Evolutionary conservation across 2,888 invertebrate species (phyloP).

Genomic region (Chrysopilus asiliformis): DNA sequence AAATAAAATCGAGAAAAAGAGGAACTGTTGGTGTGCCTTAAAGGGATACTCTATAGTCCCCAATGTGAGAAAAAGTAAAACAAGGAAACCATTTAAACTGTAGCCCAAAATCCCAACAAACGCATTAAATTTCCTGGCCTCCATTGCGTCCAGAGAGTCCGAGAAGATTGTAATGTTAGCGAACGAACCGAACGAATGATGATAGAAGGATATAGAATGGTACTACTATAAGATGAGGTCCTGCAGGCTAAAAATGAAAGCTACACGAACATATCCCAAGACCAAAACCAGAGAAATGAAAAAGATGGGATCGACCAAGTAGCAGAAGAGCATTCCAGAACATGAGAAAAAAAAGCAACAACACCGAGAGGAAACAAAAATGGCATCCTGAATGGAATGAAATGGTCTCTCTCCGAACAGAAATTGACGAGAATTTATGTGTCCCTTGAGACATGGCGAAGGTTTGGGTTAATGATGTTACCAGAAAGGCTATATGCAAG

Average conservation of each 20-base stretch:
- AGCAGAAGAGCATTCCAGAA: no score
- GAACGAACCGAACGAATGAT: no score
- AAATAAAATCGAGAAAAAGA: no score
- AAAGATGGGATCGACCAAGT: no score
- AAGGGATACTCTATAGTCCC: conserved; percentile 3
- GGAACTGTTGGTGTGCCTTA: no score
- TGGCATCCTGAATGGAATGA: conserved; percentile 13
- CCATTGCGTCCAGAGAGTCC: conserved; percentile 10
- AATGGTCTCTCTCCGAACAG: conserved; percentile 14
- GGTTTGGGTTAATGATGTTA: background rate
- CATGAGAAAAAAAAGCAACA: conserved; percentile 4
- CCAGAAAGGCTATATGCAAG: background rate
- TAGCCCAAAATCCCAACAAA: conserved; percentile 10
- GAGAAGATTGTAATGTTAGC: no score
- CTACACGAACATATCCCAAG: no score
- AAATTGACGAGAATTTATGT: conserved; percentile 15
- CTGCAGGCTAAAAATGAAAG: no score
- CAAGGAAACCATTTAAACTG: conserved; percentile 9
- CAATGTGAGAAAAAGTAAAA: conserved; percentile 1
- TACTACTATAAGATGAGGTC: no score
- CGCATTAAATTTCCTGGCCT: conserved; percentile 13
- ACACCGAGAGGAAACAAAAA: conserved; percentile 4
- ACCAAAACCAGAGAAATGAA: no score
- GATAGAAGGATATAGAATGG: no score
- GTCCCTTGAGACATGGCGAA: conserved; percentile 8